Percentiles rank a stretch among this genome's conserved stretches.
Conservation (phyloP, 2,797 vertebrate species). For the Pristis pectinata region DNA sequence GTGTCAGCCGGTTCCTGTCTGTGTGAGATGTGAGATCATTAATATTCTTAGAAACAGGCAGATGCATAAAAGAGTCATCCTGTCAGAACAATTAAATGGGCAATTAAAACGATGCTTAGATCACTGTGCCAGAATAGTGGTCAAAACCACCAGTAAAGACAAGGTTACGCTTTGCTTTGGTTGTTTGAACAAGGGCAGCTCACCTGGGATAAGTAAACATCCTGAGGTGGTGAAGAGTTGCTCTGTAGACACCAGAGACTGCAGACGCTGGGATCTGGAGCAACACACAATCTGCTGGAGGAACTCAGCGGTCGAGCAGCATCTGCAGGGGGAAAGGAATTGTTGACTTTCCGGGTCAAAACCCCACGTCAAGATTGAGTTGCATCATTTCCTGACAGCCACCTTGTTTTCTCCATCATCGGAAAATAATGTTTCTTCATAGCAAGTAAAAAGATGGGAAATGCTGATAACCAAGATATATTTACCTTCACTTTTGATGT, state of each 20-base stretch:
- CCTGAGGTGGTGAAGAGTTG: not conserved
- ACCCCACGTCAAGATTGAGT: not conserved
- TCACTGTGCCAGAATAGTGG: not conserved
- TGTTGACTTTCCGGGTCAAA: too few relatives aligned
- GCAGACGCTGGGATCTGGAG: too few relatives aligned
- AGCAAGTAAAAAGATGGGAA: not conserved
- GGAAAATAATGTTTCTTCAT: not conserved
- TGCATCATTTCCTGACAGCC: not conserved
- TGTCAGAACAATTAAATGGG: conserved; percentile 9
- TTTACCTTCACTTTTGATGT: too few relatives aligned
- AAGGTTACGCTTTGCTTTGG: not conserved
- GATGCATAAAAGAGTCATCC: conserved; percentile 21
- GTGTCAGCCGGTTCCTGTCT: conserved; percentile 35
- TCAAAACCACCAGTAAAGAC: not conserved
- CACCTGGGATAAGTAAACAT: not conserved
- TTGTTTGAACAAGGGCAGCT: not conserved
- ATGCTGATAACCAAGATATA: too few relatives aligned
- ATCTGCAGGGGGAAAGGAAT: too few relatives aligned
- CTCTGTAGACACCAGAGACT: too few relatives aligned
- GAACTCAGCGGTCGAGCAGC: too few relatives aligned
- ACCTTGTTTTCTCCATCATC: not conserved
- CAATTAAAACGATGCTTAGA: conserved; percentile 29
- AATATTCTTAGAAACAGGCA: conserved; percentile 35
- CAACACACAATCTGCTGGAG: too few relatives aligned
- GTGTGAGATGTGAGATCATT: conserved; percentile 37